phyloP scores from a whole-genome alignment of 1,140 invertebrate genomes.

The Hylyphantes graminicola region DNA sequence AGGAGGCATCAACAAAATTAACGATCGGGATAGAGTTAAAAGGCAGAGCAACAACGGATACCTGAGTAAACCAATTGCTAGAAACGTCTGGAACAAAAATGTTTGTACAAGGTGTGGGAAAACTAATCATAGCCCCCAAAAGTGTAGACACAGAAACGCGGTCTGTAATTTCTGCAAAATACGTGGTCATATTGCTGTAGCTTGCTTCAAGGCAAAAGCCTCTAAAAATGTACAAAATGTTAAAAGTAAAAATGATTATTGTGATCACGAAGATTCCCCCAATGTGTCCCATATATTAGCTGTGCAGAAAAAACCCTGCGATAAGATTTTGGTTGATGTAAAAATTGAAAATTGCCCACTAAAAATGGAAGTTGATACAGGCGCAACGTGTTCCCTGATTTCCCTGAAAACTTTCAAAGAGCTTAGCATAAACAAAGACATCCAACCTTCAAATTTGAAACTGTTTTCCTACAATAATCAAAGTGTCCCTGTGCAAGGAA shows the following conservation, averaged over 20 bases:
- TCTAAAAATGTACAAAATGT: not conserved
- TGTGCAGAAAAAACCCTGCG: slow-evolving; percentile 1
- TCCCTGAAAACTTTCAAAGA: not conserved
- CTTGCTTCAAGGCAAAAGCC: not conserved
- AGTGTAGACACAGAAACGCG: not conserved
- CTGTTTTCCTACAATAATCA: slow-evolving; percentile 9
- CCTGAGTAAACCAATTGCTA: no score
- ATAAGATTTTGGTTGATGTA: not conserved
- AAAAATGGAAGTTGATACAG: slow-evolving; percentile 12
- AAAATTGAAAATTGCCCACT: not conserved
- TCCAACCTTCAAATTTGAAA: not conserved
- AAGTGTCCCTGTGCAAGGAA: not conserved
- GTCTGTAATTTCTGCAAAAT: slow-evolving; percentile 3
- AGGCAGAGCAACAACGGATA: not conserved
- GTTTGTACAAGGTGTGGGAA: slow-evolving; percentile 4
- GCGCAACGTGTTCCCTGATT: slow-evolving; percentile 1
- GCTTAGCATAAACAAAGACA: not conserved
- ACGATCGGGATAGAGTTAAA: not conserved
- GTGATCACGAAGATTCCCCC: not conserved
- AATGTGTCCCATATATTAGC: slow-evolving; percentile 8
- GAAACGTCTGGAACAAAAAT: not conserved
- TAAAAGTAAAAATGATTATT: not conserved
- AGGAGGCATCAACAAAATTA: not conserved
- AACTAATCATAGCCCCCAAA: not conserved
- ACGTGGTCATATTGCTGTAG: slow-evolving; percentile 7